Percentiles rank a stretch among this genome's conserved stretches.
These are phyloP conservation scores for Synergus itoensis DNA, from an alignment of 2,888 invertebrate species.

Conservation along the genomic window DNA sequence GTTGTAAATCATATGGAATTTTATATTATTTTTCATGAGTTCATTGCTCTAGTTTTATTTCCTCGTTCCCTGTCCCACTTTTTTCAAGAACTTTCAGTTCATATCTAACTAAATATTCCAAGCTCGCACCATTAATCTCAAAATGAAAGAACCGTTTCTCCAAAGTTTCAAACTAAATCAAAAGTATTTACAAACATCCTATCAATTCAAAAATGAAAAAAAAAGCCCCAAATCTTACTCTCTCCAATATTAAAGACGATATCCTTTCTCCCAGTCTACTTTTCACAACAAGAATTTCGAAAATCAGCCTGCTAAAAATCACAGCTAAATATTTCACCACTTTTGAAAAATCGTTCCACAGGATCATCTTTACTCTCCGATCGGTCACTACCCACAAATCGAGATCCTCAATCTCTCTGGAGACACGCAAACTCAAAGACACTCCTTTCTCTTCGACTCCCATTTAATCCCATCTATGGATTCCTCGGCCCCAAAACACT, in stretches of 20 bases:
- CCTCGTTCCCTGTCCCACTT: not conserved
- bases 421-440: slow-evolving; percentile 34
- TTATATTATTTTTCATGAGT: not conserved
- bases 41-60: not conserved
- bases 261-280: not conserved
- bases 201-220: not conserved
- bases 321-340: slow-evolving; percentile 36
- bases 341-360: slow-evolving; percentile 7
- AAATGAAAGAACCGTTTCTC: not conserved
- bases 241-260: slow-evolving; percentile 6
- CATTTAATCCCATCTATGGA: slow-evolving; percentile 40
- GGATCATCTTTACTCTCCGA: slow-evolving; percentile 12
- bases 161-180: not conserved
- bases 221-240: slow-evolving; percentile 2
- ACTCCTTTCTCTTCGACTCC: slow-evolving; percentile 25
- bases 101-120: not conserved
- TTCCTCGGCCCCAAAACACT: not conserved
- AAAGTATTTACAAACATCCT: not conserved
- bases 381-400: slow-evolving; percentile 16
- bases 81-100: not conserved
- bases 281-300: not conserved
- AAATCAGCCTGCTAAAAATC: slow-evolving; percentile 29
- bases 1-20: not conserved
- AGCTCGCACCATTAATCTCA: not conserved
- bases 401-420: slow-evolving; percentile 37